phyloP scores from a whole-genome alignment of 1,140 invertebrate genomes.

The Drosophila biarmipes region DNA sequence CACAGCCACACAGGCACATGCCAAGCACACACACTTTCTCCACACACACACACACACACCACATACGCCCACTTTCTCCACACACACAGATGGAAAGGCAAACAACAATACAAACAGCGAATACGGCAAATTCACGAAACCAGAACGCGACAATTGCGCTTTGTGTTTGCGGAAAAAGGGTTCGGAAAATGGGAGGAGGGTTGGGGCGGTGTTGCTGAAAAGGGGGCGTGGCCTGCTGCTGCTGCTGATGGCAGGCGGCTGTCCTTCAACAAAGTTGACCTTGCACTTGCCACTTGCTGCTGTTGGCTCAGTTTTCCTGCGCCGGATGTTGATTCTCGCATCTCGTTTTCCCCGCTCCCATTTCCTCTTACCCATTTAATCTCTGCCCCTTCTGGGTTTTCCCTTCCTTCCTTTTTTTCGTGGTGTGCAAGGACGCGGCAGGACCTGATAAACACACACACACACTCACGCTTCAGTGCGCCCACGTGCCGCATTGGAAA shows the following conservation, averaged over 20 bases:
- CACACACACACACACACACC: neutral
- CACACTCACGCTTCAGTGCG: slow-evolving; percentile 54
- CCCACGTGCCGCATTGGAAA: slow-evolving; percentile 76
- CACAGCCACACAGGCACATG: slow-evolving; percentile 23
- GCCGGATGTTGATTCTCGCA: slow-evolving; percentile 72
- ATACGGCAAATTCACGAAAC: slow-evolving; percentile 58
- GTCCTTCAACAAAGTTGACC: slow-evolving; percentile 81
- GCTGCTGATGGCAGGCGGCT: slow-evolving; percentile 56
- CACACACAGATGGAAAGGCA: slow-evolving; percentile 13
- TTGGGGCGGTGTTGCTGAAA: neutral
- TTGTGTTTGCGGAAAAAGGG: slow-evolving; percentile 32
- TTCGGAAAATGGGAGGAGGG: neutral
- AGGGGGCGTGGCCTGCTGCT: slow-evolving; percentile 27
- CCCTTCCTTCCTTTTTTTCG: neutral
- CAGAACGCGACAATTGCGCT: slow-evolving; percentile 55
- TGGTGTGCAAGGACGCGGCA: slow-evolving; percentile 72
- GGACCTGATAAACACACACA: slow-evolving; percentile 68
- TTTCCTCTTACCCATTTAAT: slow-evolving; percentile 3
- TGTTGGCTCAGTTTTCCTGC: slow-evolving; percentile 39
- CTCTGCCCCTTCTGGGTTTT: slow-evolving; percentile 4
- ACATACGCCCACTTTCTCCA: slow-evolving; percentile 4
- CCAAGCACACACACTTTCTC: neutral
- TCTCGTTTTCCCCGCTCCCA: slow-evolving; percentile 45
- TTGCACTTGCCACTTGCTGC: slow-evolving; percentile 80
- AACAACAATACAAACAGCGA: slow-evolving; percentile 56